Conservation (phyloP, 2,797 vertebrate species). For the Heliangelus exortis region DNA sequence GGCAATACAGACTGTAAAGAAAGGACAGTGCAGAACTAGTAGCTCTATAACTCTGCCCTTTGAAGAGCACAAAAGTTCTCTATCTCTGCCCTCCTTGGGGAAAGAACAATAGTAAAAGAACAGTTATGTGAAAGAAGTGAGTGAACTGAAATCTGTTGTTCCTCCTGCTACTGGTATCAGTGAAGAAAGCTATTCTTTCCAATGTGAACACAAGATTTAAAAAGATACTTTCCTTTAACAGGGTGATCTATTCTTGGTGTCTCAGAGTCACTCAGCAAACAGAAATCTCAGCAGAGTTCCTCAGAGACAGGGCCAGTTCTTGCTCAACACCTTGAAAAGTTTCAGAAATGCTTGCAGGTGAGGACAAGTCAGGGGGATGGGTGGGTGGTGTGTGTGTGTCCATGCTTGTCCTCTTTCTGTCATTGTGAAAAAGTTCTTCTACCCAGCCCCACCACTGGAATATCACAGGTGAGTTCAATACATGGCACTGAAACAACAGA, state of each 20-base stretch:
- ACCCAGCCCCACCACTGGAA: background rate
- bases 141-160: background rate
- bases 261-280: slow-evolving; percentile 51
- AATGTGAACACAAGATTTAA: background rate
- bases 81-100: background rate
- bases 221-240: slow-evolving; percentile 4
- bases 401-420: background rate
- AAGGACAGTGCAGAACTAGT: background rate
- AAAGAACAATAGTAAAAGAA: background rate
- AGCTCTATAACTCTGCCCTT: background rate
- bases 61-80: background rate
- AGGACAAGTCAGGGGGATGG: background rate
- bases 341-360: slow-evolving; percentile 93
- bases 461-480: background rate
- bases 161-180: background rate
- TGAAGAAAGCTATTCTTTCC: background rate
- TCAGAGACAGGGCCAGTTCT: slow-evolving; percentile 78
- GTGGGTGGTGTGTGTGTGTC: background rate
- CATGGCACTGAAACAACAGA: background rate
- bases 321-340: slow-evolving; percentile 84
- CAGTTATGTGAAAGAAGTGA: background rate
- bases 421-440: background rate
- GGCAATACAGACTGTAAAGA: background rate
- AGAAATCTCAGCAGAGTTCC: slow-evolving; percentile 59
- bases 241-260: slow-evolving; percentile 18